Percentiles rank a stretch among this genome's conserved stretches.
phyloP scores from a whole-genome alignment of 2,113 vertebrate species.

The Neomonachus schauinslandi region DNA sequence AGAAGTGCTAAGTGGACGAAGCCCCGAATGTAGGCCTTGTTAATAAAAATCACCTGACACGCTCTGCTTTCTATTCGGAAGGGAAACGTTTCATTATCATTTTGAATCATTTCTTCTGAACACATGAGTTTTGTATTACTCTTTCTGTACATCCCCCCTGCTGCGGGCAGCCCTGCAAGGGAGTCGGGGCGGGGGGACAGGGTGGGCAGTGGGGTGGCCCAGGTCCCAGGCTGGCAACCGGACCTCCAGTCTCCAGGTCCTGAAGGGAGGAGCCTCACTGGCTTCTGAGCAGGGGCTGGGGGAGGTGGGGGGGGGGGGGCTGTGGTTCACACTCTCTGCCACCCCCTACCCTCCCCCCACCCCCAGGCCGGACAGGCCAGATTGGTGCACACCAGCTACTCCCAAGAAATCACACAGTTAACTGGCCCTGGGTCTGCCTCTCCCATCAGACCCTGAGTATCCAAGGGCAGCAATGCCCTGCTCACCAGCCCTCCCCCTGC shows the following conservation, averaged over 20 bases:
- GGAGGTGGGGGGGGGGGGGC: neutral
- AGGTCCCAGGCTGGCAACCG: rapidly evolving
- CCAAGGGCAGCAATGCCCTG: rapidly evolving
- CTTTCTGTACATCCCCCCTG: neutral
- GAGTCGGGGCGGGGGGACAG: no score
- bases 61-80: neutral
- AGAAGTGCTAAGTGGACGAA: neutral
- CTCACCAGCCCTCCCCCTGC: rapidly evolving
- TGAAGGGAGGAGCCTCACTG: neutral
- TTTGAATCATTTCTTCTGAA: neutral
- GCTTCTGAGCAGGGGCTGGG: neutral
- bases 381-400: neutral
- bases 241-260: neutral
- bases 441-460: neutral
- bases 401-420: neutral
- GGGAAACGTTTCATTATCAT: neutral
- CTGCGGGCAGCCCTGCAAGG: neutral
- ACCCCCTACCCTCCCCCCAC: neutral
- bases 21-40: neutral
- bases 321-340: no score
- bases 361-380: rapidly evolving
- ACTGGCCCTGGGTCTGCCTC: neutral
- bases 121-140: neutral
- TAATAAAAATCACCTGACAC: constrained; percentile 30
- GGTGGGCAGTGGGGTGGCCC: rapidly evolving